Evolutionary conservation across 2,888 invertebrate species (phyloP), one percentile per base, ranked within the genome.

Genomic region (Isotomurus palustris): DNA sequence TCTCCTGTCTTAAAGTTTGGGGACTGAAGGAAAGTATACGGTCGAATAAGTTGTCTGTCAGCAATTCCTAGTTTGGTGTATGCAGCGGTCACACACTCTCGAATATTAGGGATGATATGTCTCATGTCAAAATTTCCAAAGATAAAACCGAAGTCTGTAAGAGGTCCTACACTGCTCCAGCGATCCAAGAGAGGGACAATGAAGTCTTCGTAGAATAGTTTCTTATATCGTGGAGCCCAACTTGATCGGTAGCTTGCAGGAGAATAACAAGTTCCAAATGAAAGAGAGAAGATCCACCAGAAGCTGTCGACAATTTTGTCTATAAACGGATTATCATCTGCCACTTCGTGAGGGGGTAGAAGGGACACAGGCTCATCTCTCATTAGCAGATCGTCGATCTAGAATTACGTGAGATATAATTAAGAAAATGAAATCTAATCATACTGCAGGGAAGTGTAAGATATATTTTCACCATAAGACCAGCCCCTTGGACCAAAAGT

Each of bases 281-380:
- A 54, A 22, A 53, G 48, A 2, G 57, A 53, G 27, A 61, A 61
- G 4, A 58, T 19, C 61, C 61, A 61, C 61, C 61, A 61, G 1
- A 48, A 21, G 3, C 51, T 54, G 19, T 61, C 61, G 12, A 61
- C 35, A 29, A 61, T 58, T 3, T 48, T 1, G 24, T 61, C 61
- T 3, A 57, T 19, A 21, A 32, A 47, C 2, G 32, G 32, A 21
- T 17, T 24, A 2, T 10, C 6, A 32, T 57, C 57, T 1, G 48
- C 52, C 10, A 4, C 12, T 43, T 56, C 56, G 6, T 29, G 12
- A 2, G 58, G 59, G 22, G 52, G 36, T n/a, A 44, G 4, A 4
- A 58, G 22, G 10, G 29, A 6, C 3, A 58, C 36, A 3, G 48
- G 49, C n/a, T 49, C 43, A 6, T 19, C 40, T n/a, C 40, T 19